phyloP scores from a whole-genome alignment of 2,113 vertebrate genomes.

The Taxidea taxus region DNA sequence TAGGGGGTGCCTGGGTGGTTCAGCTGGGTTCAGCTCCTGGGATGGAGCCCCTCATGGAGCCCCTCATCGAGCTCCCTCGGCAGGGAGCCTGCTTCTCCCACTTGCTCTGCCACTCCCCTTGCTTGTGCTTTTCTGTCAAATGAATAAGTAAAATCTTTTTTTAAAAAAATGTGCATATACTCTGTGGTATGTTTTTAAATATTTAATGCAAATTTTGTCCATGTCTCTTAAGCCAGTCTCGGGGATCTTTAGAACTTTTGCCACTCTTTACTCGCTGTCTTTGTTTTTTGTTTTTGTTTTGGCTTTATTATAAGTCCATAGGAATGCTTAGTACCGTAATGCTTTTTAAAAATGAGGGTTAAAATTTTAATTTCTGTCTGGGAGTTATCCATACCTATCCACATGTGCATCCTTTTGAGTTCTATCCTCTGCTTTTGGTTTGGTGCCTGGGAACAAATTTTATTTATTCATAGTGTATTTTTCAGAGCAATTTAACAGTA shows the following conservation, averaged over 20 bases:
- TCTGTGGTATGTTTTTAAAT: neutral
- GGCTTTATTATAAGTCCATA: neutral
- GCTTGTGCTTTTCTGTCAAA: neutral
- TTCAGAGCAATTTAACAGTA: slow-evolving; percentile 32
- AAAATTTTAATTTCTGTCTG: slow-evolving; percentile 1
- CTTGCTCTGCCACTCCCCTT: neutral
- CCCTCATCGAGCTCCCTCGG: no score
- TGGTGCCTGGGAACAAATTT: slow-evolving; percentile 19
- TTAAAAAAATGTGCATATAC: neutral
- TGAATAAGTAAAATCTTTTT: neutral
- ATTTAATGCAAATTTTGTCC: neutral
- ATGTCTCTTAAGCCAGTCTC: neutral
- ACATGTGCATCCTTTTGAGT: neutral
- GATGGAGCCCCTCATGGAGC: neutral
- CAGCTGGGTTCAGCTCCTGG: neutral
- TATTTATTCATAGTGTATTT: neutral
- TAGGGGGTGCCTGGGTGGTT: neutral
- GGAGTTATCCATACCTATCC: neutral
- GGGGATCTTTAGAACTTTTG: neutral
- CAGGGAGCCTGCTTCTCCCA: neutral
- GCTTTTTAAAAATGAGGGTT: neutral
- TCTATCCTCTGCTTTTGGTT: neutral
- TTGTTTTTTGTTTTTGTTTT: neutral
- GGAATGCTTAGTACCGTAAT: neutral
- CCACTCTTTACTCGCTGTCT: neutral